These are phyloP conservation scores for Montipora efflorescens DNA, from an alignment of 64 coral and sea anemone species.

Conservation along the genomic window DNA sequence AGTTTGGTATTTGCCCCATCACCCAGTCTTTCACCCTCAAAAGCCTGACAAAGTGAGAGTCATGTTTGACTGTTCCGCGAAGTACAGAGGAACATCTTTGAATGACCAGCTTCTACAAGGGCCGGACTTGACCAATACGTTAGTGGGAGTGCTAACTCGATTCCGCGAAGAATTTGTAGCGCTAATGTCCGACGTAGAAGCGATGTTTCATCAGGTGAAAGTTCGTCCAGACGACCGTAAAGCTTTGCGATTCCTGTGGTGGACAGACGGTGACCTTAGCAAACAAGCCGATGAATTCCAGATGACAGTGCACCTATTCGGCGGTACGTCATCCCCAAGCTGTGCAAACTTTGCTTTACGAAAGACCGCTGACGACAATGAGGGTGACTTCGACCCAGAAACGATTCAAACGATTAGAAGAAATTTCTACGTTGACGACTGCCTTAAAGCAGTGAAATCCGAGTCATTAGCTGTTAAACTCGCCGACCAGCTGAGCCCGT, in stretches of 20 bases:
- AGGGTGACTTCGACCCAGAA: too few species aligned
- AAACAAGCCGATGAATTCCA: not conserved
- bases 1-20: slow-evolving; percentile 45
- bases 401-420: too few species aligned
- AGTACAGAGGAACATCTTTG: not conserved
- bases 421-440: too few species aligned
- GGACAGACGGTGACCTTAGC: slow-evolving; percentile 27
- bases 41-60: too few species aligned
- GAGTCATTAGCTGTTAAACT: too few species aligned
- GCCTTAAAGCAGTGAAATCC: too few species aligned
- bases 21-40: slow-evolving; percentile 8
- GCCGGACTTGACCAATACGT: not conserved
- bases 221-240: slow-evolving; percentile 7
- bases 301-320: too few species aligned
- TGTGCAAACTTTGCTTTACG: too few species aligned
- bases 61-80: not conserved
- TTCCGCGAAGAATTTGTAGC: slow-evolving; percentile 19
- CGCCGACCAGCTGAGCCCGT: too few species aligned
- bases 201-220: slow-evolving; percentile 56
- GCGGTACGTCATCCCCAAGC: too few species aligned
- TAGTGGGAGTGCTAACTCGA: slow-evolving; percentile 41
- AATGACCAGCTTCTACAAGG: slow-evolving; percentile 24
- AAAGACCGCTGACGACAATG: too few species aligned
- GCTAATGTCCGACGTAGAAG: slow-evolving; percentile 23
- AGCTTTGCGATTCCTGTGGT: slow-evolving; percentile 22